Base-by-base conservation (phyloP, 2,113 vertebrate genomes). In the Misgurnus mizolepis region DNA sequence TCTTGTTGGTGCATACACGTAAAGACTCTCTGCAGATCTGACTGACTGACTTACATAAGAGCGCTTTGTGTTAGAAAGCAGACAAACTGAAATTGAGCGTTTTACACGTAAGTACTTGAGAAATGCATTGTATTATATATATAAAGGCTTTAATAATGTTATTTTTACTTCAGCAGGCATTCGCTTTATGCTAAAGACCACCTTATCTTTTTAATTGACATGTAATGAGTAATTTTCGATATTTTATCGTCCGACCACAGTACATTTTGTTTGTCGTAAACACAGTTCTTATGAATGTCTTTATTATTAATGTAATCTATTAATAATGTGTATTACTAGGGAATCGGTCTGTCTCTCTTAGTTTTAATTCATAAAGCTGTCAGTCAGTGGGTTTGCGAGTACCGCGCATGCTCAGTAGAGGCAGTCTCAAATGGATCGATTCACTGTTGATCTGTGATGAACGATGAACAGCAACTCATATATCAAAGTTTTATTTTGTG, bases 41-140 rank as follows among this genome's bases (percentile, higher is more conserved):
- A 40, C 68, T 60, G 61, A 17, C 68, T 69, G 77, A 47, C 85
- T 93, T 92, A 90, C 87, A 88, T 92, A 91, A 93, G 88, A 27
- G 79, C 61, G 86, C 84, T 85, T 85, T 70, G 86, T 85, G 83
- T 67, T 47, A 66, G 75, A 75, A 79, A 22, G 45, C 4, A 43
- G 15, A 14, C 18, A 18, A 69, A 79, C 4, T 4, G 11, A 61
- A 12, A 67, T 67, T 4, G 2, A 3, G 50, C 49, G 15, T 5
- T 40, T 47, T 49, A 60, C 22, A 45, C 15, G 72, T 76, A 43
- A 69, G 75, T 78, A 47, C 49, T n/a, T 4, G 6, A 10, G 14
- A 17, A 58, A 18, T 50, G 61, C 9, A 62, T 39, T 39, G 1
- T 60, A 4, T 45, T 1, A 15, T 45, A 7, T 43, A 70, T 4